Evolutionary conservation across 2,797 vertebrate species (phyloP).

Genomic region (Mallotus villosus): DNA sequence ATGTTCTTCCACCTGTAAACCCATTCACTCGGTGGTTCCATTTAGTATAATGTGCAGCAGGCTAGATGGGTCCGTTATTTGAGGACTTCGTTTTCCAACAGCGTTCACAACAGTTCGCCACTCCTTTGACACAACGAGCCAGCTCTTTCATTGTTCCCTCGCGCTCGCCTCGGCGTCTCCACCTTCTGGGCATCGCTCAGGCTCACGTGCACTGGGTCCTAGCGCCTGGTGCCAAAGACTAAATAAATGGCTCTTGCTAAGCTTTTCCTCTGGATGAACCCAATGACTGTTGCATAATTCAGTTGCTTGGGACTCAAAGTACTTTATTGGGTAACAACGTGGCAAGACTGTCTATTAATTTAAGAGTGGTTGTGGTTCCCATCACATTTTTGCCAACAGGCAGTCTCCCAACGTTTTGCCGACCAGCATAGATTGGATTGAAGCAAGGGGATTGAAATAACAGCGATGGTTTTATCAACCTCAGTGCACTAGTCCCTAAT

Average conservation of each 20-base stretch:
- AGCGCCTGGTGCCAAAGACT: conserved; percentile 51
- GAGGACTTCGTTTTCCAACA: conserved; percentile 22
- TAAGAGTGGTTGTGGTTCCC: conserved; percentile 28
- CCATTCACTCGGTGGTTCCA: background rate
- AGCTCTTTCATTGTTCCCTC: conserved; percentile 64
- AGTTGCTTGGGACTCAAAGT: conserved; percentile 52
- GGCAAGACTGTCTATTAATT: conserved; percentile 52
- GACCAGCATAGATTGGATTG: conserved; percentile 42
- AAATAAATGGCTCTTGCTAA: background rate
- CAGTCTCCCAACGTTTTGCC: conserved; percentile 42
- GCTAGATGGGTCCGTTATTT: conserved; percentile 38
- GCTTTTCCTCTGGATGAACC: conserved; percentile 41
- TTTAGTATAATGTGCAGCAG: conserved; percentile 20
- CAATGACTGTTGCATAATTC: conserved; percentile 54
- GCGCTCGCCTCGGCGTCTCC: conserved; percentile 60
- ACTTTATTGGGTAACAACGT: conserved; percentile 43
- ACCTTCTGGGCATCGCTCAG: conserved; percentile 61
- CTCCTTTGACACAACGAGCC: conserved; percentile 63
- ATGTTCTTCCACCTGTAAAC: conserved; percentile 7
- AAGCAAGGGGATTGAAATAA: conserved; percentile 34
- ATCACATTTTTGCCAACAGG: conserved; percentile 46
- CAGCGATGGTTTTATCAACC: conserved; percentile 29
- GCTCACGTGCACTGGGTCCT: conserved; percentile 72
- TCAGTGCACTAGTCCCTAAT: background rate
- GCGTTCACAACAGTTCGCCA: conserved; percentile 39